These are phyloP conservation scores for Heptranchias perlo DNA, from an alignment of 2,113 vertebrate genomes.

Conservation along the genomic window DNA sequence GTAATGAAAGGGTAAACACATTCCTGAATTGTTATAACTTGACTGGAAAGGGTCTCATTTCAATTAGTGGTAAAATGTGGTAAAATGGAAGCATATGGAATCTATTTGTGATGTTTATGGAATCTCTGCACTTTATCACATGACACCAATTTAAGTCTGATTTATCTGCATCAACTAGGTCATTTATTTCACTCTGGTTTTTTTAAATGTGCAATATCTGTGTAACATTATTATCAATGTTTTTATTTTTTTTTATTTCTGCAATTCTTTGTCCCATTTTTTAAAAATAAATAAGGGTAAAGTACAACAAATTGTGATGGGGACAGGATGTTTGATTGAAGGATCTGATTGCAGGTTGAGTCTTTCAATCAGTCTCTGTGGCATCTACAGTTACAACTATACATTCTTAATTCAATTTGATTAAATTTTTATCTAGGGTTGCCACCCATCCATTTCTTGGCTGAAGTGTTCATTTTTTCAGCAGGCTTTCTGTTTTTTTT, in stretches of 20 bases:
- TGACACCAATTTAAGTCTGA: slow-evolving; percentile 25
- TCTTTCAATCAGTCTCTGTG: slow-evolving; percentile 1
- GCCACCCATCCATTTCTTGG: background rate
- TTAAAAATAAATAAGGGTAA: background rate
- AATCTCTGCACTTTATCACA: slow-evolving; percentile 31
- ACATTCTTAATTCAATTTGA: background rate
- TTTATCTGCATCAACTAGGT: slow-evolving; percentile 18
- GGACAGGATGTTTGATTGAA: background rate
- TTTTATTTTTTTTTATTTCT: background rate
- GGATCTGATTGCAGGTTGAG: background rate
- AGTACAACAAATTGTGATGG: background rate
- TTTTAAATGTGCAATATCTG: background rate
- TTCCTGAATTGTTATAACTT: background rate
- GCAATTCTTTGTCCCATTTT: background rate
- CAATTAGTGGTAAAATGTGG: slow-evolving; percentile 28
- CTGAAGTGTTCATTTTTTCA: background rate
- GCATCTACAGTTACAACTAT: background rate
- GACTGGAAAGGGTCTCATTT: slow-evolving; percentile 20
- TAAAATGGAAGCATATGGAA: slow-evolving; percentile 33
- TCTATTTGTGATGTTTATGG: slow-evolving; percentile 33
- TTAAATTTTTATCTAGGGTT: no score
- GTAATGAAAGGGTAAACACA: slow-evolving; percentile 32
- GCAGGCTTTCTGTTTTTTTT: background rate
- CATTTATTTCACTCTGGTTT: background rate
- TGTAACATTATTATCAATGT: background rate